Conservation (phyloP, 2,113 vertebrate species). For the Nerophis ophidion region DNA sequence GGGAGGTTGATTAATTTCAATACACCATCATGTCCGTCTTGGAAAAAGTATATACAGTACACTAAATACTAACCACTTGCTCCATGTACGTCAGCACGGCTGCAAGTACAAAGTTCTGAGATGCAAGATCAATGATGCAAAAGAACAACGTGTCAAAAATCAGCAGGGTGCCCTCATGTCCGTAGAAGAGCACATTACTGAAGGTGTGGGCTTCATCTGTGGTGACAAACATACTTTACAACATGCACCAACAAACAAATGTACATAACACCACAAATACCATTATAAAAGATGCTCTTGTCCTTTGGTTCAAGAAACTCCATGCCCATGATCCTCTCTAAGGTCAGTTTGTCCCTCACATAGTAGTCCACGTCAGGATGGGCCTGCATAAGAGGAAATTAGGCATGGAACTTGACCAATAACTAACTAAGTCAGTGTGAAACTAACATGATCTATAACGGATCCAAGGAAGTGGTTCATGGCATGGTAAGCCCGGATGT, state of each 20-base stretch:
- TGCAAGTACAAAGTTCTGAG: constrained; percentile 86
- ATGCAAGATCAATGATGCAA: constrained; percentile 85
- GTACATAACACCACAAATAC: constrained; percentile 57
- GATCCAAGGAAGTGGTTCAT: constrained; percentile 95
- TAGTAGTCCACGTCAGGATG: constrained; percentile 95
- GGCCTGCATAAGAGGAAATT: constrained; percentile 65
- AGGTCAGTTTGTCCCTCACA: constrained; percentile 89
- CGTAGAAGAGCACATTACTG: constrained; percentile 85
- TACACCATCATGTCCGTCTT: not conserved
- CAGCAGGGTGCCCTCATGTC: constrained; percentile 86
- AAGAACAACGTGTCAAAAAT: constrained; percentile 93
- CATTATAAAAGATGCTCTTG: constrained; percentile 96
- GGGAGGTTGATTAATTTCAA: constrained; percentile 2
- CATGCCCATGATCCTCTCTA: constrained; percentile 89
- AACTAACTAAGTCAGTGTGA: not conserved
- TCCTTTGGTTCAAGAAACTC: constrained; percentile 94
- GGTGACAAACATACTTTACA: constrained; percentile 10
- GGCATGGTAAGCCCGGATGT: constrained; percentile 82
- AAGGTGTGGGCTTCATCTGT: constrained; percentile 89
- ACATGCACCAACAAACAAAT: not conserved
- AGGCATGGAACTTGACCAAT: not conserved
- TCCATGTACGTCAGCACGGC: constrained; percentile 87
- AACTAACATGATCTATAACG: constrained; percentile 89
- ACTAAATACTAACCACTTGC: constrained; percentile 77
- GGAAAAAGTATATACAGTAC: not conserved